Conservation (phyloP, 2,797 vertebrate species). For the Bufotes viridis region DNA sequence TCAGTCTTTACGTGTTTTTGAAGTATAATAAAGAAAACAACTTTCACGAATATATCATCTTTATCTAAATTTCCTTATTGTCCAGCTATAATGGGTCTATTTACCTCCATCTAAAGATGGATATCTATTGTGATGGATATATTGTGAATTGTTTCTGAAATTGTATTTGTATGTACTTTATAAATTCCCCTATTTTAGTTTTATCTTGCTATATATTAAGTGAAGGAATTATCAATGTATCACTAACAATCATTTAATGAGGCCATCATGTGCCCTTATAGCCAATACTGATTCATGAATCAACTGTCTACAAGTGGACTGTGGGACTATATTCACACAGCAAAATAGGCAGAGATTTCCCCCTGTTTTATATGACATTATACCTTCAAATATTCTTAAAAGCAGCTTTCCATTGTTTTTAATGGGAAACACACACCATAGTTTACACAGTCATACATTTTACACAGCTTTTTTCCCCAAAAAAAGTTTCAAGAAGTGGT, state of each 20-base stretch:
- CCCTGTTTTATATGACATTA: no score
- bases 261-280: not conserved
- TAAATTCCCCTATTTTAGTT: no score
- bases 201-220: no score
- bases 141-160: not conserved
- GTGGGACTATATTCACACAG: no score
- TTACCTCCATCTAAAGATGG: not conserved
- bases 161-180: no score
- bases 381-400: no score
- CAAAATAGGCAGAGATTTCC: no score
- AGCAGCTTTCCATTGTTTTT: no score
- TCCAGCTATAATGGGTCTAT: not conserved
- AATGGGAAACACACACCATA: no score
- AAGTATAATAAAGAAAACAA: not conserved
- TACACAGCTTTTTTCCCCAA: no score
- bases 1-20: slow-evolving; percentile 10
- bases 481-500: no score
- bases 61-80: not conserved
- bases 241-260: not conserved
- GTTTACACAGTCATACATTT: no score
- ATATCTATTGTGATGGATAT: not conserved
- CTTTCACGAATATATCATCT: not conserved
- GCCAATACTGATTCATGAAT: not conserved
- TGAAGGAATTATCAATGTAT: not conserved
- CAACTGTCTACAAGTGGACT: not conserved